A percentile compares a stretch with the other conserved stretches of the same genome.
phyloP scores from a whole-genome alignment of 2,888 invertebrate species.

The Neuroscelio doddi region DNA sequence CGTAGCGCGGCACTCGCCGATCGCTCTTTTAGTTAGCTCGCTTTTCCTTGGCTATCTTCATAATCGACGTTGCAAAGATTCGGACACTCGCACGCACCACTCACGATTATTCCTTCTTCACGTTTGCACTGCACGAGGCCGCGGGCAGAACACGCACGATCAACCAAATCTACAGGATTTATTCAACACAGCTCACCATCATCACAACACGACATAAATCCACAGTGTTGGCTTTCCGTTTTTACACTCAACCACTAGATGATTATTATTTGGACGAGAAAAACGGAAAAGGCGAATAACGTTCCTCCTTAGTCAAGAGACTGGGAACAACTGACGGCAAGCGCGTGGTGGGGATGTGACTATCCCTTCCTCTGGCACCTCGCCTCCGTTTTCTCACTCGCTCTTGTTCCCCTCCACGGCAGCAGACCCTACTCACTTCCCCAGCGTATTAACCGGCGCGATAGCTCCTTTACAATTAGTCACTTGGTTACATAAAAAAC shows the following conservation, averaged over 20 bases:
- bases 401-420: constrained; percentile 40
- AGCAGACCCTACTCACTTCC: constrained; percentile 55
- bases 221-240: constrained; percentile 1
- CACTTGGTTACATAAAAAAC: constrained; percentile 69
- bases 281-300: constrained; percentile 18
- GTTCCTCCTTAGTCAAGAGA: constrained; percentile 56
- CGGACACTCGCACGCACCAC: too few species aligned
- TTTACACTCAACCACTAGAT: not conserved
- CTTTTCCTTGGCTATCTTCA: too few species aligned
- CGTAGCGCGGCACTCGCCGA: not conserved
- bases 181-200: constrained; percentile 27
- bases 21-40: not conserved
- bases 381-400: constrained; percentile 30
- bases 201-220: constrained; percentile 31
- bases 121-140: not conserved
- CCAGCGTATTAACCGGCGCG: constrained; percentile 70
- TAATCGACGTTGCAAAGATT: not conserved
- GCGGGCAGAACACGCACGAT: not conserved
- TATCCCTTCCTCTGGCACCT: constrained; percentile 47
- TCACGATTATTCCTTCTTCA: not conserved
- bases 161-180: not conserved
- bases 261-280: constrained; percentile 4
- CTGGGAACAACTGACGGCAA: constrained; percentile 66
- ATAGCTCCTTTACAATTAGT: constrained; percentile 72
- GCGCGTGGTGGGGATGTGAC: constrained; percentile 61